Conservation (phyloP, 2,888 invertebrate genomes). For the Lasioglossum morio region DNA sequence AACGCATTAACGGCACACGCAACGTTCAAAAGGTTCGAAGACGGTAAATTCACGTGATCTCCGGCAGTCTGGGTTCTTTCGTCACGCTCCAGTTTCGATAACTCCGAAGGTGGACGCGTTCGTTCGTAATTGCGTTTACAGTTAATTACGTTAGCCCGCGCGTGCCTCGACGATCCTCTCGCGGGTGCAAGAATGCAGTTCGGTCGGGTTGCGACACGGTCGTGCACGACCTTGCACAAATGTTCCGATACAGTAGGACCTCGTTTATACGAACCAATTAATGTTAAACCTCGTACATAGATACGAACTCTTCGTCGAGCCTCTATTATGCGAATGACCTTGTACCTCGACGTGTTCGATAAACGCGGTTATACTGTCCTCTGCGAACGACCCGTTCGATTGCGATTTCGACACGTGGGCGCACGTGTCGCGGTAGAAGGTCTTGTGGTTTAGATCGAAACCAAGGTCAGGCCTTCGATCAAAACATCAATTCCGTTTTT, state of each 20-base stretch:
- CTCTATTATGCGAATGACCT: background rate
- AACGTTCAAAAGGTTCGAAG: background rate
- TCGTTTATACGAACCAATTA: background rate
- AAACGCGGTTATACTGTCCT: background rate
- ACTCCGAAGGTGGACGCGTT: conserved; percentile 37
- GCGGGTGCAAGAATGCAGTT: conserved; percentile 34
- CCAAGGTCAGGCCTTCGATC: background rate
- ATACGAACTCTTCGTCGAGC: background rate
- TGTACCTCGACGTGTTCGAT: background rate
- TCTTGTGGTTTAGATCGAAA: background rate
- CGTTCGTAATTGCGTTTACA: conserved; percentile 46
- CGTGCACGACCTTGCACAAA: conserved; percentile 54
- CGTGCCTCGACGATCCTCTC: conserved; percentile 37
- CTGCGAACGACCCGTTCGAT: background rate
- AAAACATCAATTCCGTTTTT: background rate
- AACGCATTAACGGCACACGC: conserved; percentile 29
- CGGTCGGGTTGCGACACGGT: conserved; percentile 48
- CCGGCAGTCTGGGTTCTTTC: conserved; percentile 7
- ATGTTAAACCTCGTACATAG: background rate
- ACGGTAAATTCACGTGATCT: background rate
- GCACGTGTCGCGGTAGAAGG: background rate
- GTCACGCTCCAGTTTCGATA: conserved; percentile 45
- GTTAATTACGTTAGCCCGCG: conserved; percentile 35
- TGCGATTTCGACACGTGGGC: background rate
- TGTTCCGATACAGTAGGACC: background rate